Base-by-base conservation (phyloP, 2,888 invertebrate species). In the Sclerodermus sp. region DNA sequence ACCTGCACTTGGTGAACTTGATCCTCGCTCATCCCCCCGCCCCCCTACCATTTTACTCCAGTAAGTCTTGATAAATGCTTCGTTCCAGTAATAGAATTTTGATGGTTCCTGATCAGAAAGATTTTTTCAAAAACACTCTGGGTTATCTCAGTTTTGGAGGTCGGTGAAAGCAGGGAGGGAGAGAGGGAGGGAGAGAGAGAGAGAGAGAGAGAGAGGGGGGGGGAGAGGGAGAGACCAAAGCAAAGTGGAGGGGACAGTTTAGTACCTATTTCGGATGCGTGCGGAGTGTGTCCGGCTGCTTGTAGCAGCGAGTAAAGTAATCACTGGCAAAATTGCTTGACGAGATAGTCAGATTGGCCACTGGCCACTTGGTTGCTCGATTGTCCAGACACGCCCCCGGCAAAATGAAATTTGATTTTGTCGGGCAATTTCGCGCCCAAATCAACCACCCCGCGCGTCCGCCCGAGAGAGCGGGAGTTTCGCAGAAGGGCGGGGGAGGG, bases 341-440 rank as follows among this genome's bases (percentile, higher is more conserved):
- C 67, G 74, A 73, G 72, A 70, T 69, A 71, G 74, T 71, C 71
- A 68, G 69, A 73, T 73, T 71, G 73, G 68, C 68, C 66, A 62
- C 54, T 67, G 70, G 70, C 68, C 74, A 74, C 75, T 76, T 75
- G 74, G 68, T 48, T 71, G 68, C 74, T 70, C 76, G 74, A 76
- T 76, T 76, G 74, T 75, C 75, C 76, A 74, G 74, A 75, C 75
- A 77, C 77, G 75, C 76, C 76, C 67, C 66, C 69, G 73, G 74
- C 74, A 54, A 74, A 74, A 74, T 76, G 75, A 74, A 76, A 77
- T 77, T 77, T 75, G 71, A 76, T 77, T 77, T 77, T 77, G 72
- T 73, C 74, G 74, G 71, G 72, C 75, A 77, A 77, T 77, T 77
- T 76, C 73, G 72, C 72, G 71, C 72, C 71, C 64, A 73, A 76